Percentiles rank a stretch among this genome's conserved stretches.
phyloP scores from a whole-genome alignment of 2,113 vertebrate species.

The Parotia lawesii region DNA sequence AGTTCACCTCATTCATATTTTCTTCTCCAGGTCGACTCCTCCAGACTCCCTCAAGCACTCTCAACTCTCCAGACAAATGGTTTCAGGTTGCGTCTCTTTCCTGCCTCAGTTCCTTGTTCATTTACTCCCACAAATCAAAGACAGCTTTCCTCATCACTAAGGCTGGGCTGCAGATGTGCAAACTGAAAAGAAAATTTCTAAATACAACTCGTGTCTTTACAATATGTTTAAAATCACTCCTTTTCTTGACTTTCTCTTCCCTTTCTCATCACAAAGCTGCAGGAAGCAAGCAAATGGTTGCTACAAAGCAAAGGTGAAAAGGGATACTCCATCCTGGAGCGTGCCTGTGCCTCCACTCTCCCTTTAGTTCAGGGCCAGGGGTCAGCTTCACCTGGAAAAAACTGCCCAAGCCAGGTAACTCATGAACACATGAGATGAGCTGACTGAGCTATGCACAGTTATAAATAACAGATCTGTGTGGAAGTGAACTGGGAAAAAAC shows the following conservation, averaged over 20 bases:
- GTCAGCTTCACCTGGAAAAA: background rate
- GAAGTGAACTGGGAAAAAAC: background rate
- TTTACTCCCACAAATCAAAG: background rate
- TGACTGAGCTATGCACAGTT: background rate
- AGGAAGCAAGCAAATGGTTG: background rate
- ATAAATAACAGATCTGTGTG: fast-evolving
- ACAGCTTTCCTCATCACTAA: background rate
- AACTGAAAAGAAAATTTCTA: fast-evolving
- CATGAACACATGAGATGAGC: fast-evolving
- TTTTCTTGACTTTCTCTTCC: background rate
- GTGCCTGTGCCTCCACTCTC: background rate
- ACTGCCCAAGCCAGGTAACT: background rate
- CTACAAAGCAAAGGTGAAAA: background rate
- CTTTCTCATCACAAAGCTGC: background rate
- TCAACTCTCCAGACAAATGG: background rate
- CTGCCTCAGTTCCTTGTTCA: background rate
- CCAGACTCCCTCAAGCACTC: background rate
- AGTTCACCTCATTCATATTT: background rate
- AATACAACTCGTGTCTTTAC: background rate
- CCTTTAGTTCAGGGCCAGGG: background rate
- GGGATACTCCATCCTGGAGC: background rate
- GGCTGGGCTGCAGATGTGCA: background rate
- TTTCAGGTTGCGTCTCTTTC: background rate
- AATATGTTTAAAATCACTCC: background rate
- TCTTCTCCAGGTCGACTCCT: background rate